A percentile compares a stretch with the other conserved stretches of the same genome.
Evolutionary conservation across 2,888 invertebrate genomes (phyloP).

Genomic region (Tipula vernalis): DNA sequence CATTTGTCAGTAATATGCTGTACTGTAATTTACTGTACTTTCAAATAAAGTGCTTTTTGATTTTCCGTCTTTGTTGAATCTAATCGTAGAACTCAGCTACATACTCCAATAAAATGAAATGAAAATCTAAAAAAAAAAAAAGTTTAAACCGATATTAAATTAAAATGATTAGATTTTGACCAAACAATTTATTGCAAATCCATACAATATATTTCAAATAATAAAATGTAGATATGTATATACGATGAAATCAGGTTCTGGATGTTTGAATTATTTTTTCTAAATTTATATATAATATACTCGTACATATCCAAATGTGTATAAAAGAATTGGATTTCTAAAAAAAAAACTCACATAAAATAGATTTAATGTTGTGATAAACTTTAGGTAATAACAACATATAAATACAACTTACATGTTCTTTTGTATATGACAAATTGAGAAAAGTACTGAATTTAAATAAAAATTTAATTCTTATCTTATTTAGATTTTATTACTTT

Average conservation of each 20-base stretch:
- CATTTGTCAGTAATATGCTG: too few species aligned
- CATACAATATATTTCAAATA: background rate
- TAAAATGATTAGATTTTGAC: background rate
- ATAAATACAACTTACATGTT: background rate
- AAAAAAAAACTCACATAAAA: background rate
- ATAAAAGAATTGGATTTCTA: background rate
- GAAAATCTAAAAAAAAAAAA: background rate
- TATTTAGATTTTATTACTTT: background rate
- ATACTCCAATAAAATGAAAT: background rate
- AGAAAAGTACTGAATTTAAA: background rate
- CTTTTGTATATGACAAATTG: background rate
- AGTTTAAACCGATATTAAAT: background rate
- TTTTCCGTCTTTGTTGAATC: background rate
- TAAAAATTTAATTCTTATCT: background rate
- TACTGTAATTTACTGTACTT: too few species aligned
- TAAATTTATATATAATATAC: background rate
- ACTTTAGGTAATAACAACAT: background rate
- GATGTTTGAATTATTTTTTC: background rate
- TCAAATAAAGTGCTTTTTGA: background rate
- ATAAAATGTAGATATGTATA: background rate
- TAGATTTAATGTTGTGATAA: conserved; percentile 4
- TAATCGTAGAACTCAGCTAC: background rate
- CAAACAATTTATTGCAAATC: background rate
- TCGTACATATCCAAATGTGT: background rate
- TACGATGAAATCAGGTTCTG: background rate